Base-by-base conservation (phyloP, 2,888 invertebrate genomes). In the Erpobdella octoculata region DNA sequence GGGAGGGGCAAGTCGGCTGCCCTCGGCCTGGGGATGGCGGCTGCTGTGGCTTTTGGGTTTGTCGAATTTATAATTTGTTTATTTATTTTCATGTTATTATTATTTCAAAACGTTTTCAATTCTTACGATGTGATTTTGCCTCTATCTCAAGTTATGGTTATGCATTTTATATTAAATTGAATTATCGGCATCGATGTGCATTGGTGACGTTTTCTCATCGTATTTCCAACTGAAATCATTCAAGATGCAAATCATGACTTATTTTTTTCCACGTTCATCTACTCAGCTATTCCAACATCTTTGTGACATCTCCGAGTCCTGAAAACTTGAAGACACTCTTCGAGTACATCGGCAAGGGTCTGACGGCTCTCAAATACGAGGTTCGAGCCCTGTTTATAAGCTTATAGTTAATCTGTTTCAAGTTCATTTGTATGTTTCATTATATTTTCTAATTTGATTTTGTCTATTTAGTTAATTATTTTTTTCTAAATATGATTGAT, bases 1-100 rank as follows among this genome's bases (percentile, higher is more conserved):
- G 97, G 98, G 41, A 88, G 98, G 71, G 98, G 98, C 76, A 99
- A 99, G 85, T 98, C 97, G 0, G 98, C 98, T 0, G 92, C 96
- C 4, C 86, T 99, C 61, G 97, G 97, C 0, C 86, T 99, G 28
- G 89, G 96, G 0, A 89, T 99, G n/a, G 90, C 86, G 41, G 84
- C 85, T 38, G 86, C 87, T 33, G 81, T 87, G 28, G 86, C 84
- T 15, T 85, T 85, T 78, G 85, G 83, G 79, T 83, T 76, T 71
- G 77, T 62, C 9, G 18, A 1, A 8, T 41, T 15, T 41, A 15
- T 41, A 12, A 41, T 41, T 41, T 9, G 9, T 62, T 62, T n/a
- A 33, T 6, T 62, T 9, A 1, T 62, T 8, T 28, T 62, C 12
- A 15, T 33, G 35, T 1, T 12, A 33, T 62, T n/a, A 62, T 33